phyloP scores from a whole-genome alignment of 2,797 vertebrate species.

The Ibycter americanus region DNA sequence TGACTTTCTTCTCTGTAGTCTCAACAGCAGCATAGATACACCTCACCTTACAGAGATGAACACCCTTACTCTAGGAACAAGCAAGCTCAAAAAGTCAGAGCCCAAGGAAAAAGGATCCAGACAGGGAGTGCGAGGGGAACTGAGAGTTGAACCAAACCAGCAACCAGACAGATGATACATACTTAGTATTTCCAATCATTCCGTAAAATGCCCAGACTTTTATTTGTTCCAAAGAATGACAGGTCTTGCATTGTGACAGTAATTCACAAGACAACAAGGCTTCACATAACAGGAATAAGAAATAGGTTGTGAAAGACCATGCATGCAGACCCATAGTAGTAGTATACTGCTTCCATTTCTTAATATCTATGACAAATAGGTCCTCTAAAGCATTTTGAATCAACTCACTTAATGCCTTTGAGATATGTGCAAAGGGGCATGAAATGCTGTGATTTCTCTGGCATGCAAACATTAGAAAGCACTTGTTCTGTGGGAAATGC shows the following conservation, averaged over 20 bases:
- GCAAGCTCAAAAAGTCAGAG: neutral
- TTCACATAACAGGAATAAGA: neutral
- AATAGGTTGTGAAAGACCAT: neutral
- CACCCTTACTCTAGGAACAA: neutral
- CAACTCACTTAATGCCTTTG: neutral
- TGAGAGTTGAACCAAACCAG: neutral
- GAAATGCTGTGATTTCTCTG: neutral
- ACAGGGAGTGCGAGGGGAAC: accelerated
- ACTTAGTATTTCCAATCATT: neutral
- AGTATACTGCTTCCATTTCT: neutral
- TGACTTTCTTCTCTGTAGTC: neutral
- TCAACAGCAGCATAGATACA: neutral
- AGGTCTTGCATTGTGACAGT: neutral
- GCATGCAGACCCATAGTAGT: neutral
- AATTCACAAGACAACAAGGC: neutral
- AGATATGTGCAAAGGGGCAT: neutral
- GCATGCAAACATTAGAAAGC: neutral
- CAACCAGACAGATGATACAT: neutral
- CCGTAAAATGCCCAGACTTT: neutral
- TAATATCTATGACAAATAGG: neutral
- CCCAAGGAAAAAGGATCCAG: neutral
- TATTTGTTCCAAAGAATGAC: neutral
- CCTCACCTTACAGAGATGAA: neutral
- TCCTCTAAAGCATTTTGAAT: neutral
- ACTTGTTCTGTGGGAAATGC: neutral